Percentiles rank a stretch among this genome's conserved stretches.
phyloP scores from a whole-genome alignment of 2,797 vertebrate genomes.

The Loriculus beryllinus region DNA sequence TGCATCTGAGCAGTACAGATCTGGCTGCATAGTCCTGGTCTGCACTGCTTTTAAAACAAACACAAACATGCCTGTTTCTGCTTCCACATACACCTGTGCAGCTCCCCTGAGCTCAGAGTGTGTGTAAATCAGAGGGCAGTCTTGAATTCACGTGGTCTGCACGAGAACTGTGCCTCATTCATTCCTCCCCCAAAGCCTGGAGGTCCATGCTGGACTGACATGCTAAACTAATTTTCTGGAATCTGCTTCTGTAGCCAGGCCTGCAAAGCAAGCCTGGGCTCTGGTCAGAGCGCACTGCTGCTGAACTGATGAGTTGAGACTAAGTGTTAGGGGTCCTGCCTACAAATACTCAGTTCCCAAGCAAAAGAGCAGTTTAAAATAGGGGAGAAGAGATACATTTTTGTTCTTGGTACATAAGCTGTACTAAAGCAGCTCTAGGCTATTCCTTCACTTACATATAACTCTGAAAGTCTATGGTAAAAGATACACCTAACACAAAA shows the following conservation, averaged over 20 bases:
- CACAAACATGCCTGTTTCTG: background rate
- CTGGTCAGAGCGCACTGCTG: background rate
- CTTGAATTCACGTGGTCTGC: background rate
- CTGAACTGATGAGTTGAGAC: background rate
- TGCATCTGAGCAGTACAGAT: background rate
- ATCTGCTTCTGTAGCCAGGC: constrained; percentile 21
- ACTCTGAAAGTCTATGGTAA: background rate
- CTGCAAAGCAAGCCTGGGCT: background rate
- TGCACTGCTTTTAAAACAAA: background rate
- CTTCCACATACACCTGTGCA: constrained; percentile 6
- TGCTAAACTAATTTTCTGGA: constrained; percentile 50
- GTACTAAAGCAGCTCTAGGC: fast-evolving
- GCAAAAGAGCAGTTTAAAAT: background rate
- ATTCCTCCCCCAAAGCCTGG: background rate
- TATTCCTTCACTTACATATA: background rate
- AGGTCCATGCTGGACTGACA: background rate
- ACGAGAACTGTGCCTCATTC: constrained; percentile 47
- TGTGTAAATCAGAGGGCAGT: background rate
- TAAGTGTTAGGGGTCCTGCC: background rate
- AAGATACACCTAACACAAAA: background rate
- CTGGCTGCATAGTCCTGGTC: background rate
- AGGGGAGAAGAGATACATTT: fast-evolving
- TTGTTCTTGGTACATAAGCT: background rate
- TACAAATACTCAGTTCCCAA: background rate
- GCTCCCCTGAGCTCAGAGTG: background rate